Base-by-base conservation (phyloP, 2,888 invertebrate species). In the Vanessa cardui region DNA sequence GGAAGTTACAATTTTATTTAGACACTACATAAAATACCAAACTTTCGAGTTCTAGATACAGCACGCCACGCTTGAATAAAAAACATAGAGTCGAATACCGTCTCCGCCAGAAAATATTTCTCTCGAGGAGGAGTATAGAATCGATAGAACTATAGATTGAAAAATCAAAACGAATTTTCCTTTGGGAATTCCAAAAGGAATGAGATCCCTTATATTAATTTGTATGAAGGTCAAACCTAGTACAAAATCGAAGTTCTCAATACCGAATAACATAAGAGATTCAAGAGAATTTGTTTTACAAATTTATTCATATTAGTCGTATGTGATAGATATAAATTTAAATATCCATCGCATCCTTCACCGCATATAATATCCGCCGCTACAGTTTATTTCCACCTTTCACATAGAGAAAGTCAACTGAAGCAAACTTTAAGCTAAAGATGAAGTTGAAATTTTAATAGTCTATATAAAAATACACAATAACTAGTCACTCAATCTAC, bases 31-130 rank as follows among this genome's bases (percentile, higher is more conserved):
- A 39, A 12, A 39, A 12, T 39, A 39, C 12, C 39, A 12, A 39
- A 39, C 39, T 39, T 39, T 39, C 9, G 12, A 39, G 39, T 12
- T 39, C 39, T 39, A 39, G 12, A 12, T 12, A 39, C 39, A 39
- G 9, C 39, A 39, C 12, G 12, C 4, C 39, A 39, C 39, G 26
- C 26, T 26, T 26, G 4, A 26, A 26, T n/a, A 26, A 26, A 26
- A 3, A 39, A 9, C 12, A 12, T 9, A 39, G 12, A 39, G 9
- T 9, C 46, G 44, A 59, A 49, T 49, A 64, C 64, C 4, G 50
- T 20, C 44, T 49, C 58, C 59, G 39, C n/a, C 58, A 64, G 64
- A 64, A 64, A 64, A 39, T 26, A 44, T 64, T 49, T 64, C 59
- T 64, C 64, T 59, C 50, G 44, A 50, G 64, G 50, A 39, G 12